Percentiles rank a stretch among this genome's conserved stretches.
Conservation (phyloP, 2,888 invertebrate species). For the Epirrita christyi region DNA sequence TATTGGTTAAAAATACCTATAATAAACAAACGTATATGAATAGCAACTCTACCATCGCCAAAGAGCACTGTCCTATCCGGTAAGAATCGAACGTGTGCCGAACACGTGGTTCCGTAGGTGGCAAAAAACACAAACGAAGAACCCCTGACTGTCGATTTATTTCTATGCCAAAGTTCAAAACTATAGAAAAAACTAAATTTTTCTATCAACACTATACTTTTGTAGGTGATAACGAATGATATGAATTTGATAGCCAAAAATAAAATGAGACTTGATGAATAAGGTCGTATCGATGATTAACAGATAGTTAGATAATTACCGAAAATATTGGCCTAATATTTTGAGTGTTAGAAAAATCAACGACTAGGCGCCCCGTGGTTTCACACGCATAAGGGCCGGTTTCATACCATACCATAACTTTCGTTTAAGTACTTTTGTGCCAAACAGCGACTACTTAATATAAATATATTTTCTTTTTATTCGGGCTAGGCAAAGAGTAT, state of each 20-base stretch:
- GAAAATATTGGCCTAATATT: no score
- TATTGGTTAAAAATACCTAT: no score
- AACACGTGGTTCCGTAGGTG: conserved; percentile 72
- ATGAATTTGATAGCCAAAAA: background rate
- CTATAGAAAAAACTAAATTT: background rate
- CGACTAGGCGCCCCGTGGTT: no score
- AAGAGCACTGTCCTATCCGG: conserved; percentile 51
- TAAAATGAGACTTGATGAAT: background rate
- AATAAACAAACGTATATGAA: no score
- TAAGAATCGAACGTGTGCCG: conserved; percentile 63
- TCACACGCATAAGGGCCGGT: no score
- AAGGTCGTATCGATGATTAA: conserved; percentile 2
- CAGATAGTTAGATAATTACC: background rate
- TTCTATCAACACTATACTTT: conserved; percentile 11
- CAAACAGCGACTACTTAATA: no score
- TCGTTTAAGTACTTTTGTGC: no score
- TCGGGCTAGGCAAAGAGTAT: no score
- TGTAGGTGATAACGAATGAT: background rate
- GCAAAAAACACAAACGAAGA: conserved; percentile 57
- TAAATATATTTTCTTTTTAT: no score
- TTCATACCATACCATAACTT: no score
- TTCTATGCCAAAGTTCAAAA: conserved; percentile 19
- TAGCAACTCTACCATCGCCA: conserved; percentile 45
- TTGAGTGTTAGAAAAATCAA: no score
- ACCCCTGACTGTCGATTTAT: conserved; percentile 43